Evolutionary conservation across 2,113 vertebrate genomes (phyloP).

Genomic region (Plecturocebus donacophilus): DNA sequence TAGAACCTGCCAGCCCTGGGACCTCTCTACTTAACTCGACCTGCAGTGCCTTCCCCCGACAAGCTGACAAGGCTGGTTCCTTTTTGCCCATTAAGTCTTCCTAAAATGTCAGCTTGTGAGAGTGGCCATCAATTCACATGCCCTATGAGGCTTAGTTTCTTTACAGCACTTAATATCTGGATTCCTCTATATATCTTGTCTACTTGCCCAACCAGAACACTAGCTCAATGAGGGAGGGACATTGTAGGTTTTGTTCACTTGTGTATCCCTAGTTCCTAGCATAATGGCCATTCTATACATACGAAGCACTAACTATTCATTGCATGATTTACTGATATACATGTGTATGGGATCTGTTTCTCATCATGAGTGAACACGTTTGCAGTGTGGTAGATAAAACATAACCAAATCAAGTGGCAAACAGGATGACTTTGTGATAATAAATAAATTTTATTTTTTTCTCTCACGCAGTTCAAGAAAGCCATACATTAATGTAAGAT

Average conservation of each 20-base stretch:
- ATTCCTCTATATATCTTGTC: background rate
- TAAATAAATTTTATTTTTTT: conserved; percentile 48
- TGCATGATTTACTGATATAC: background rate
- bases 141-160: background rate
- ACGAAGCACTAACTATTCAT: background rate
- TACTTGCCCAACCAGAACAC: background rate
- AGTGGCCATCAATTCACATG: background rate
- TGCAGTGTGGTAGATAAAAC: background rate
- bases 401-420: background rate
- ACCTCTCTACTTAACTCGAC: background rate
- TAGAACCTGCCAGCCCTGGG: background rate
- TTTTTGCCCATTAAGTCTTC: background rate
- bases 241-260: background rate
- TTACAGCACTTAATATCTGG: background rate
- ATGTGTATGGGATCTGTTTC: background rate
- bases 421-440: conserved; percentile 14
- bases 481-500: background rate
- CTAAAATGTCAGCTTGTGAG: background rate
- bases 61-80: background rate
- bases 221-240: background rate
- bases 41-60: background rate
- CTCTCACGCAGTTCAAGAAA: conserved; percentile 39
- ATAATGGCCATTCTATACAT: background rate
- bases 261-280: background rate
- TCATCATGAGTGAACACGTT: background rate